phyloP scores from a whole-genome alignment of 2,113 vertebrate species.

The Aplodontia rufa region DNA sequence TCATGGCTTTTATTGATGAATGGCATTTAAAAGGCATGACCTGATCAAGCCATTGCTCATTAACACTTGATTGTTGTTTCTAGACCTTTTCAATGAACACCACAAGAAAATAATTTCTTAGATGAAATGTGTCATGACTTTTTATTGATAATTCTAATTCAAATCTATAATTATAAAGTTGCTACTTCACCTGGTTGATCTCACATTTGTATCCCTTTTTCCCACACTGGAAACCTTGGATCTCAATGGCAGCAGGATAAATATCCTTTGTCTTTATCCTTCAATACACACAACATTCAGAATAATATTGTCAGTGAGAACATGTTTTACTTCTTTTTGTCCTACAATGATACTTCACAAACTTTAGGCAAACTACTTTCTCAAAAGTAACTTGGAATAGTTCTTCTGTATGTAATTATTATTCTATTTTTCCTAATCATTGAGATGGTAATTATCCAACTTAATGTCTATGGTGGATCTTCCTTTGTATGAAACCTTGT shows the following conservation, averaged over 20 bases:
- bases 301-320: not conserved
- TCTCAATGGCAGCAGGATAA: not conserved
- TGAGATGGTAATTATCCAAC: not conserved
- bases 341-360: not conserved
- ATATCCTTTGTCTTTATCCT: conserved; percentile 5
- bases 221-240: not conserved
- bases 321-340: not conserved
- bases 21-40: not conserved
- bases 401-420: not conserved
- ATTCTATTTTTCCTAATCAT: not conserved
- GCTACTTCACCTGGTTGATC: not conserved
- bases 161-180: not conserved
- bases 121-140: not conserved
- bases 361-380: not conserved
- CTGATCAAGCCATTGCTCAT: not conserved
- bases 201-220: not conserved
- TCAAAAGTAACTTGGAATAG: not conserved
- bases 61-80: not conserved
- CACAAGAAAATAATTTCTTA: not conserved
- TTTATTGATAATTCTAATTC: not conserved
- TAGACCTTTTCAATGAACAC: not conserved
- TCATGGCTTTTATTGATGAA: not conserved
- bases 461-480: not conserved
- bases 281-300: not conserved
- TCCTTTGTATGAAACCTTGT: not conserved